phyloP scores from a whole-genome alignment of 2,797 vertebrate genomes.

The Tapera naevia region DNA sequence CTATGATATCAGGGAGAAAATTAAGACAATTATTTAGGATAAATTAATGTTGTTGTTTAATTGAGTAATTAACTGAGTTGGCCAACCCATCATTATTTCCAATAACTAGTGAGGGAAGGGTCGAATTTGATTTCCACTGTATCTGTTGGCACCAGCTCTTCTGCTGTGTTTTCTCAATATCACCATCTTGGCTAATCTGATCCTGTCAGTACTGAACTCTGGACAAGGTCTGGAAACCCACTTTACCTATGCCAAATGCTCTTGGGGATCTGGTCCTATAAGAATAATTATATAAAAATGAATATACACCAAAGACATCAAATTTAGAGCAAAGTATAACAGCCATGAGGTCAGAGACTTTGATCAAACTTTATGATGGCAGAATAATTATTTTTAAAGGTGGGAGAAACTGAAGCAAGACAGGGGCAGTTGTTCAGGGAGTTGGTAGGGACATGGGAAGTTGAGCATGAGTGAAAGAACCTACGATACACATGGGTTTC shows the following conservation, averaged over 20 bases:
- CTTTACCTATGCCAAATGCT: background rate
- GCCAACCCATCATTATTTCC: background rate
- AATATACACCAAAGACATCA: background rate
- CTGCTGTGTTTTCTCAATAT: background rate
- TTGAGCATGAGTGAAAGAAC: background rate
- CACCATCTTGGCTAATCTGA: no score
- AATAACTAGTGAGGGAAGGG: background rate
- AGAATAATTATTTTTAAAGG: background rate
- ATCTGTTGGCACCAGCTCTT: background rate
- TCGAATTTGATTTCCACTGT: background rate
- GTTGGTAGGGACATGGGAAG: background rate
- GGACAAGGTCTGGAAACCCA: background rate
- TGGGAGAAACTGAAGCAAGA: background rate
- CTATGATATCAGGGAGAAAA: background rate
- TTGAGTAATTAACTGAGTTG: background rate
- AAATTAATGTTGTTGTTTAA: background rate
- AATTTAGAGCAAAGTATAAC: background rate
- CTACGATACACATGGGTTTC: background rate
- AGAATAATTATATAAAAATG: background rate
- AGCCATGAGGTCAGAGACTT: background rate
- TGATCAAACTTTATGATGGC: background rate
- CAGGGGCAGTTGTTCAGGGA: background rate
- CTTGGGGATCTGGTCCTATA: background rate
- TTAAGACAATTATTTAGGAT: background rate
- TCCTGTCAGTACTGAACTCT: background rate